phyloP scores from a whole-genome alignment of 2,113 vertebrate species.

The Zootoca vivipara region DNA sequence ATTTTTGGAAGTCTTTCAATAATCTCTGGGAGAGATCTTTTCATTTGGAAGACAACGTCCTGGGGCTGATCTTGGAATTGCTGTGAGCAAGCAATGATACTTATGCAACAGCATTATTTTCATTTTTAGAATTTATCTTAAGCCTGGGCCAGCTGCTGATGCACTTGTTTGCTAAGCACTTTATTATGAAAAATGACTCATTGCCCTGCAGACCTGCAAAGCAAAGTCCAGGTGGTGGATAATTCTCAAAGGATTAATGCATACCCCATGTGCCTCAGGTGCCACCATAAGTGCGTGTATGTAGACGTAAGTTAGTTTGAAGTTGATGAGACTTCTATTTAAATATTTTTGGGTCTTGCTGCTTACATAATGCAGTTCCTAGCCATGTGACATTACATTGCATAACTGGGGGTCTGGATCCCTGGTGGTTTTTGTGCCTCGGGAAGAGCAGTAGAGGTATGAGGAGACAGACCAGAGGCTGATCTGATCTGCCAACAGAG shows the following conservation, averaged over 20 bases:
- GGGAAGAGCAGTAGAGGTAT: no score
- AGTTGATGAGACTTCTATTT: neutral
- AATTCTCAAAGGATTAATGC: neutral
- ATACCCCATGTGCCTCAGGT: neutral
- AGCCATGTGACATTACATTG: neutral
- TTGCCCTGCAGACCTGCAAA: neutral
- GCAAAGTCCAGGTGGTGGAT: neutral
- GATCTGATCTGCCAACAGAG: neutral
- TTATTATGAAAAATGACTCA: neutral
- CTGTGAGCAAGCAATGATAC: conserved; percentile 25
- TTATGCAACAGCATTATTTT: conserved; percentile 20
- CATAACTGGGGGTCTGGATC: neutral
- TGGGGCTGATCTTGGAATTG: conserved; percentile 33
- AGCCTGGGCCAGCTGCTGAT: conserved; percentile 1
- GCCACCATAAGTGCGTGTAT: neutral
- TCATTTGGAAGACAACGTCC: conserved; percentile 1
- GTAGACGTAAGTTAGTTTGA: neutral
- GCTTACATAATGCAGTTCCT: neutral
- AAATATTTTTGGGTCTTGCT: neutral
- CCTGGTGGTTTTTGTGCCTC: neutral
- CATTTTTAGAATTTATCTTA: conserved; percentile 32
- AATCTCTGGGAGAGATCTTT: conserved; percentile 16
- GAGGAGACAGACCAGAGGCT: neutral
- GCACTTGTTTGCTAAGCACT: conserved; percentile 28
- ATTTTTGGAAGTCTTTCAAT: conserved; percentile 15